phyloP scores from a whole-genome alignment of 1,140 invertebrate species.

The Dendroctonus ponderosae region DNA sequence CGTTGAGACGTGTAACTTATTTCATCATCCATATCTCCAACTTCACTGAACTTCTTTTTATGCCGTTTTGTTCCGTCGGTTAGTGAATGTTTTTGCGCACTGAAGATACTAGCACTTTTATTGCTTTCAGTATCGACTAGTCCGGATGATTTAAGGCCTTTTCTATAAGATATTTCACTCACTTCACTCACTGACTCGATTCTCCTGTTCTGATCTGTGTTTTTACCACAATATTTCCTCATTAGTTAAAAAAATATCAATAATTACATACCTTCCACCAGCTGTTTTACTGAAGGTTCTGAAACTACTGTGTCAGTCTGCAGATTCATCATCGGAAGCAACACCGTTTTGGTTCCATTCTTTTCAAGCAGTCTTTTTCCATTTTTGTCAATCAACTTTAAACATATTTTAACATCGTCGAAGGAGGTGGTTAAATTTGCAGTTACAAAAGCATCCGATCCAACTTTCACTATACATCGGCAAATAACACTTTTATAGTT shows the following conservation, averaged over 20 bases:
- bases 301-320: background rate
- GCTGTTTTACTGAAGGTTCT: background rate
- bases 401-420: constrained; percentile 9
- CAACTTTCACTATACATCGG: constrained; percentile 6
- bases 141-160: no score
- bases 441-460: constrained; percentile 8
- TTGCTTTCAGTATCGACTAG: no score
- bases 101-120: no score
- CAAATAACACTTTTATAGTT: constrained; percentile 24
- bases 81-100: no score
- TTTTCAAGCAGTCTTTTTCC: constrained; percentile 15
- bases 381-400: constrained; percentile 12
- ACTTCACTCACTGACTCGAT: no score
- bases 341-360: constrained; percentile 9
- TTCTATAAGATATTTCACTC: no score
- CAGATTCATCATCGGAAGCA: constrained; percentile 18
- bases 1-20: no score
- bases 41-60: no score
- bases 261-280: background rate
- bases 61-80: no score
- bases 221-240: background rate
- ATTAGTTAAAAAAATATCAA: background rate
- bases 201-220: no score
- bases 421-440: constrained; percentile 23
- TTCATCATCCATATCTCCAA: no score